A percentile compares a stretch with the other conserved stretches of the same genome.
Conservation (phyloP, 2,113 vertebrate species). For the Sylvia atricapilla region DNA sequence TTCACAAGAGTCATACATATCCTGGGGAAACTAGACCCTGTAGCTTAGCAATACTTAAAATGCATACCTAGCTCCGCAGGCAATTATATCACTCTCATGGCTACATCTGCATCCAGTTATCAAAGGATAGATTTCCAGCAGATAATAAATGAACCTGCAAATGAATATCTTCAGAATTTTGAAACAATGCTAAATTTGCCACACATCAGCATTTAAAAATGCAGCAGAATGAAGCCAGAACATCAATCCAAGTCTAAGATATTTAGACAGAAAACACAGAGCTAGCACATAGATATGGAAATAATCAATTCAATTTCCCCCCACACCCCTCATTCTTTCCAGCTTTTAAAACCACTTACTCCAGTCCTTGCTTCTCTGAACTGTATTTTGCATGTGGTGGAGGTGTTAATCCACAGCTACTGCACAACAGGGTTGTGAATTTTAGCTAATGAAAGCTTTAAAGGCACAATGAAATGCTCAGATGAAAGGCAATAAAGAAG, state of each 20-base stretch:
- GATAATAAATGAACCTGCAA: constrained; percentile 34
- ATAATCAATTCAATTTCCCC: not conserved
- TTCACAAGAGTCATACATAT: constrained; percentile 18
- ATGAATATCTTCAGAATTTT: not conserved
- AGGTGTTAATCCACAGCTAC: constrained; percentile 51
- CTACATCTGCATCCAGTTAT: constrained; percentile 26
- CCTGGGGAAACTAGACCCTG: constrained; percentile 31
- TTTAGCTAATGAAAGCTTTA: constrained; percentile 66
- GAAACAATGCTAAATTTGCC: constrained; percentile 18
- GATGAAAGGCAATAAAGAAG: constrained; percentile 50
- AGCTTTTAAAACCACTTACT: constrained; percentile 45
- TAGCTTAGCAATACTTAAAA: constrained; percentile 45
- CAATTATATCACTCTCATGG: constrained; percentile 3
- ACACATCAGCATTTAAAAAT: not conserved
- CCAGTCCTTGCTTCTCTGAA: constrained; percentile 6
- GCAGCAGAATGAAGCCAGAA: not conserved
- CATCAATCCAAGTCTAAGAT: not conserved
- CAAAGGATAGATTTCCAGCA: constrained; percentile 7
- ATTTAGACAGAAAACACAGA: not conserved
- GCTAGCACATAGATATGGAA: not conserved
- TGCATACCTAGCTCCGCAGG: constrained; percentile 31
- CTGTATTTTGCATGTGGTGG: constrained; percentile 37
- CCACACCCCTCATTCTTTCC: not conserved
- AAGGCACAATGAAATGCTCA: constrained; percentile 30
- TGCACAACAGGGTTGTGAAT: constrained; percentile 38